These are phyloP conservation scores for Labroides dimidiatus DNA, from an alignment of 2,797 vertebrate genomes.

Conservation along the genomic window DNA sequence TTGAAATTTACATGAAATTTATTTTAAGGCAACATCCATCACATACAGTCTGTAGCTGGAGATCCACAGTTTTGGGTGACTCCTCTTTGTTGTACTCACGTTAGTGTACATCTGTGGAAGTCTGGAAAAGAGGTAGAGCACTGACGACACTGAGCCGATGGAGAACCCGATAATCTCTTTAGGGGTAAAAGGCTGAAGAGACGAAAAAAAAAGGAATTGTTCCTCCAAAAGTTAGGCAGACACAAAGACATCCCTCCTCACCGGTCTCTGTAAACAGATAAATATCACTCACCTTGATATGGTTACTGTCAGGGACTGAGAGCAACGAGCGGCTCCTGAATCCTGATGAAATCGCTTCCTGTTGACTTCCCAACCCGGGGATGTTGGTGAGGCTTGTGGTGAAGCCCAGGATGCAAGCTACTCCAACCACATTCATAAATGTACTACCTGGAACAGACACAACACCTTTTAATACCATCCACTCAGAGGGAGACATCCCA, in stretches of 20 bases:
- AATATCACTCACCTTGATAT: constrained; percentile 49
- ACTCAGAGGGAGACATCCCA: constrained; percentile 13
- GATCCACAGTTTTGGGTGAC: neutral
- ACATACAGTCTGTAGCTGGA: neutral
- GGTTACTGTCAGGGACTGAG: neutral
- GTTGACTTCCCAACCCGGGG: neutral
- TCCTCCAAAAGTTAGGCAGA: neutral
- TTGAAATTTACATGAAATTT: no score
- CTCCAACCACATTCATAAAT: constrained; percentile 77
- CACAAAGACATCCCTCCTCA: neutral
- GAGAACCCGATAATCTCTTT: constrained; percentile 90
- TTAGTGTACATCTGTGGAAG: constrained; percentile 95
- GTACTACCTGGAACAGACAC: constrained; percentile 54
- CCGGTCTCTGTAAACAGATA: constrained; percentile 49
- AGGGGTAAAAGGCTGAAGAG: constrained; percentile 85
- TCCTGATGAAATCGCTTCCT: neutral
- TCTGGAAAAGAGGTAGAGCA: constrained; percentile 92
- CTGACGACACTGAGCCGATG: constrained; percentile 90
- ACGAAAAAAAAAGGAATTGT: constrained; percentile 31
- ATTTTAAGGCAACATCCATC: no score
- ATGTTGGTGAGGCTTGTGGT: constrained; percentile 58
- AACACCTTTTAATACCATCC: constrained; percentile 22
- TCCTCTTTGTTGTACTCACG: constrained; percentile 82
- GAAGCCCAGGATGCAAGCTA: constrained; percentile 79
- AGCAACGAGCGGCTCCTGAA: constrained; percentile 87